Percentiles rank a stretch among this genome's conserved stretches.
Evolutionary conservation across 1,140 invertebrate genomes (phyloP).

Genomic region (Reticulitermes speratus): DNA sequence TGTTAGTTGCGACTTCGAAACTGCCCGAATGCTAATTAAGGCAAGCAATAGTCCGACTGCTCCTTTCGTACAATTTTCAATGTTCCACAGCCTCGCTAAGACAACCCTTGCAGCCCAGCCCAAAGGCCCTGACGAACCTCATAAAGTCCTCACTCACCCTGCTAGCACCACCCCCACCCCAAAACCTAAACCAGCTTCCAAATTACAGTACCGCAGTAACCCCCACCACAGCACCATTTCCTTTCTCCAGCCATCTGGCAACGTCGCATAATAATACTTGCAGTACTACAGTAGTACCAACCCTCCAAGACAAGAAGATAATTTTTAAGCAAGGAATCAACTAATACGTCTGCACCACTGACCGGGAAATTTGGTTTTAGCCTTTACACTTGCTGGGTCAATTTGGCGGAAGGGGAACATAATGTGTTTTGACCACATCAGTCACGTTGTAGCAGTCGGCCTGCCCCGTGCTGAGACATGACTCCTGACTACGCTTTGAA

Average conservation of each 20-base stretch:
- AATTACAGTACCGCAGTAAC: slow-evolving; percentile 28
- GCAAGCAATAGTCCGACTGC: no score
- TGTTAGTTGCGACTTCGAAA: no score
- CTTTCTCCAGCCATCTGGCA: slow-evolving; percentile 29
- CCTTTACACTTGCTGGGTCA: no score
- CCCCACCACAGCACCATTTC: slow-evolving; percentile 21
- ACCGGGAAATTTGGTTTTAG: no score
- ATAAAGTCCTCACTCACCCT: slow-evolving; percentile 24
- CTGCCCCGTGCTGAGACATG: no score
- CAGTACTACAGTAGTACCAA: slow-evolving; percentile 18
- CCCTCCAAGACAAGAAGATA: neutral
- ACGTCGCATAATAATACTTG: slow-evolving; percentile 31
- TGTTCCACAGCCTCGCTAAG: neutral
- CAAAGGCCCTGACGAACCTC: slow-evolving; percentile 21
- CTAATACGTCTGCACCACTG: neutral
- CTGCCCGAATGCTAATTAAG: no score
- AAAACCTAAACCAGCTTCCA: neutral
- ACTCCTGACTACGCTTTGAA: no score
- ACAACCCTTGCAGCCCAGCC: neutral
- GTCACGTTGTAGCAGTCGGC: no score
- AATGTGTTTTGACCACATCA: no score
- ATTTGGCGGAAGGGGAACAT: no score
- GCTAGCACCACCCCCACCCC: neutral
- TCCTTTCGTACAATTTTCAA: no score
- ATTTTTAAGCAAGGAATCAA: neutral